Evolutionary conservation across 1,140 invertebrate genomes (phyloP), one percentile per base, ranked within the genome.

Genomic region (Hylaeus anthracinus): DNA sequence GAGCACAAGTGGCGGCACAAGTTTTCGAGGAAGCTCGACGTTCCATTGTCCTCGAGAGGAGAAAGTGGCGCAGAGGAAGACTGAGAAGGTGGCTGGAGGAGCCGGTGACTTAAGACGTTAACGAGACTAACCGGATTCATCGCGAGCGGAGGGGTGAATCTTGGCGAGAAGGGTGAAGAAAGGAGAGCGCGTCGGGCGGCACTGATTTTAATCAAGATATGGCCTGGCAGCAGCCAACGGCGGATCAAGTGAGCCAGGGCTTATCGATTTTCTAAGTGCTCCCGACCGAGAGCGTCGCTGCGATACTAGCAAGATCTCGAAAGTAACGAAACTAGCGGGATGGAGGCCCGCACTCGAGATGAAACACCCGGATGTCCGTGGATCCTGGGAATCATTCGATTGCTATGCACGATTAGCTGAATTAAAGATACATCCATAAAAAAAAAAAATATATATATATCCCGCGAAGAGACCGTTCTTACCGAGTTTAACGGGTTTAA

Each of bases 121-220:
- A 92, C 91, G 92, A 93, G 91, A 92, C 91, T 92, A 93, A 92
- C 90, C 88, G 91, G 91, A 92, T 92, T 92, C 91, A 91, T 91
- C 87, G 81, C 71, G 72, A 82, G 86, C 79, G 73, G 77, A 84
- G 84, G 83, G 86, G 81, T 72, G 82, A 79, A 83, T 73, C 85
- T 84, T 87, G 72, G 75, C 82, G 85, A 83, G 86, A 86, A 88
- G 84, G 83, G 79, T 83, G 85, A 86, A 87, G 87, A 86, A 86
- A 89, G 82, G 82, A 87, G 79, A 87, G 82, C 77, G 86, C 39
- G 60, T 84, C 78, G 84, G 86, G 88, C 87, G 89, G 91, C 90
- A 92, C 91, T 93, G 92, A 93, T 93, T 93, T 93, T 93, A 93
- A 93, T 93, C 92, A 93, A 93, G 92, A 93, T 93, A 93, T 93